Conservation (phyloP, 2,888 invertebrate species). For the Ectemnius continuus region DNA sequence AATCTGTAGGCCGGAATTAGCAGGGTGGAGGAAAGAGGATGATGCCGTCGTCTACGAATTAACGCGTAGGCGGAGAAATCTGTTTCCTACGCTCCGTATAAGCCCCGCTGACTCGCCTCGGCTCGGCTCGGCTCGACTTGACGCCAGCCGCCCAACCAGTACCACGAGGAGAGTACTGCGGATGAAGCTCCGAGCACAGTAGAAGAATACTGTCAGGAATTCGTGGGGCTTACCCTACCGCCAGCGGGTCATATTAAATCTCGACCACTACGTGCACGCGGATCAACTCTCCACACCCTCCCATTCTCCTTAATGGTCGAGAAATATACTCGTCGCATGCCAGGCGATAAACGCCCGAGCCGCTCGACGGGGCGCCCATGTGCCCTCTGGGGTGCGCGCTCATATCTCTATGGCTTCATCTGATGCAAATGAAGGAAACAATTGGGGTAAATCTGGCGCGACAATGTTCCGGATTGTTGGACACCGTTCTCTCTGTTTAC, state of each 20-base stretch:
- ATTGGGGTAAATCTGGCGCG: background rate
- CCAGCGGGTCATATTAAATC: conserved; percentile 1
- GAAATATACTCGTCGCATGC: conserved; percentile 38
- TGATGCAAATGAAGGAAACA: conserved; percentile 10
- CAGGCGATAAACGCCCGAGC: background rate
- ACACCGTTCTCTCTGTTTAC: background rate
- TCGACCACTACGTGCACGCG: background rate
- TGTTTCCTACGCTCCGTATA: conserved; percentile 22
- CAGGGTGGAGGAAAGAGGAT: conserved; percentile 8
- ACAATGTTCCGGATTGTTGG: background rate
- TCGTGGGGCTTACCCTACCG: conserved; percentile 3
- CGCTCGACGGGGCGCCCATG: background rate
- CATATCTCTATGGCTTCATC: conserved; percentile 12
- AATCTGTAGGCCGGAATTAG: conserved; percentile 53
- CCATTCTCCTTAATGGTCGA: conserved; percentile 36
- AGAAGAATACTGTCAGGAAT: conserved; percentile 37
- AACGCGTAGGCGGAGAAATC: conserved; percentile 35
- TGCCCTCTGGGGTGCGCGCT: background rate
- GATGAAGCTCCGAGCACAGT: conserved; percentile 6
- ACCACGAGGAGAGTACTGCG: background rate
- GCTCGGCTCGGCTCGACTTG: no score
- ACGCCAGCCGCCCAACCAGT: background rate
- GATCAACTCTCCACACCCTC: background rate
- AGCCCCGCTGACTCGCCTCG: background rate
- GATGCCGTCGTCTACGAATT: conserved; percentile 26